phyloP scores from a whole-genome alignment of 2,888 invertebrate species.

The Cerastis leucographa region DNA sequence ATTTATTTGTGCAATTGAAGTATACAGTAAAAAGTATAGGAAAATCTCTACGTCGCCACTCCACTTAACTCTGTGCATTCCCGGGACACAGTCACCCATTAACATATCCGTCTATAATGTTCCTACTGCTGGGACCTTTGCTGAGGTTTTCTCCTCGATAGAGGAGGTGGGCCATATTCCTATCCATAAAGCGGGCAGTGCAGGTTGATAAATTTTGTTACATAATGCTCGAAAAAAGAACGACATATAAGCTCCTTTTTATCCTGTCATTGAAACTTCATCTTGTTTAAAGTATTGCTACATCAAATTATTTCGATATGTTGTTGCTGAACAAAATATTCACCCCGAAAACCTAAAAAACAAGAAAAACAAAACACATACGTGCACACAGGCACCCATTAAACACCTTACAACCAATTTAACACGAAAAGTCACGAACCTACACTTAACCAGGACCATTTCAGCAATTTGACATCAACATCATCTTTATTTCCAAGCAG shows the following conservation, averaged over 20 bases:
- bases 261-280: too few species aligned
- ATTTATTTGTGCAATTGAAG: neutral
- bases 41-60: too few species aligned
- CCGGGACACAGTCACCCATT: neutral
- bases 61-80: too few species aligned
- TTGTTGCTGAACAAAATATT: constrained; percentile 22
- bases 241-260: neutral
- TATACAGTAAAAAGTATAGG: neutral
- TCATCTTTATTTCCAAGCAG: constrained; percentile 3
- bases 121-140: neutral
- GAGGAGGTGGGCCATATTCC: neutral
- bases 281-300: neutral
- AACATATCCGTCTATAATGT: neutral
- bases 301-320: neutral
- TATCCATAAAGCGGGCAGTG: neutral
- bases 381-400: constrained; percentile 38
- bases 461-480: neutral
- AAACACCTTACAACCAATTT: constrained; percentile 52
- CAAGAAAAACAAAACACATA: constrained; percentile 19
- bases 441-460: neutral
- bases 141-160: neutral
- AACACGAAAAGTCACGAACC: constrained; percentile 55
- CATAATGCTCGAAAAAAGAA: neutral
- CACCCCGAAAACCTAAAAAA: constrained; percentile 15
- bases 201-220: neutral